Conservation (phyloP, 2,888 invertebrate genomes). For the Lasioglossum lativentre region DNA sequence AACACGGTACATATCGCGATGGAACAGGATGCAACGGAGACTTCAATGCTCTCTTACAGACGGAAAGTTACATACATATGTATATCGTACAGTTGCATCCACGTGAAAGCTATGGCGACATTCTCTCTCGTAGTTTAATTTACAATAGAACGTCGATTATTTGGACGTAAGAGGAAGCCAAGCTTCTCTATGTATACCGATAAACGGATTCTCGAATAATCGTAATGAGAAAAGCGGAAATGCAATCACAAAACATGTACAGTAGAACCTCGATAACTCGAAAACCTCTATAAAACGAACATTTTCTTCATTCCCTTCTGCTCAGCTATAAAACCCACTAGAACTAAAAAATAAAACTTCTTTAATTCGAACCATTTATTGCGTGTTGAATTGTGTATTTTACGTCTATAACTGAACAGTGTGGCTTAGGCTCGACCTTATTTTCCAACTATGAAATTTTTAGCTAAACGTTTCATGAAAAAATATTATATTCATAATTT, state of each 20-base stretch:
- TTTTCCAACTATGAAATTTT: no score
- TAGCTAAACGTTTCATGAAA: no score
- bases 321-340: no score
- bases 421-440: no score
- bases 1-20: constrained; percentile 51
- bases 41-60: constrained; percentile 26
- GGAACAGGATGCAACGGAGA: constrained; percentile 61
- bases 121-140: constrained; percentile 7
- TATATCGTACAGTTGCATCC: constrained; percentile 11
- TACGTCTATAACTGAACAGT: no score
- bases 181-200: neutral
- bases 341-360: no score
- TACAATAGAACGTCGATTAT: neutral
- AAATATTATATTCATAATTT: no score
- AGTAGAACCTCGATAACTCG: no score
- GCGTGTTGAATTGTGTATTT: no score
- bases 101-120: constrained; percentile 44
- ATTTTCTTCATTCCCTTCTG: no score
- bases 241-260: neutral
- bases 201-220: neutral
- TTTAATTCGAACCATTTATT: no score
- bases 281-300: no score
- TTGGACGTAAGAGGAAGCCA: neutral
- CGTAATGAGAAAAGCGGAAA: neutral
- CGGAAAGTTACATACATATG: constrained; percentile 17